Base-by-base conservation (phyloP, 2,888 invertebrate species). In the Glaucopsyche alexis region DNA sequence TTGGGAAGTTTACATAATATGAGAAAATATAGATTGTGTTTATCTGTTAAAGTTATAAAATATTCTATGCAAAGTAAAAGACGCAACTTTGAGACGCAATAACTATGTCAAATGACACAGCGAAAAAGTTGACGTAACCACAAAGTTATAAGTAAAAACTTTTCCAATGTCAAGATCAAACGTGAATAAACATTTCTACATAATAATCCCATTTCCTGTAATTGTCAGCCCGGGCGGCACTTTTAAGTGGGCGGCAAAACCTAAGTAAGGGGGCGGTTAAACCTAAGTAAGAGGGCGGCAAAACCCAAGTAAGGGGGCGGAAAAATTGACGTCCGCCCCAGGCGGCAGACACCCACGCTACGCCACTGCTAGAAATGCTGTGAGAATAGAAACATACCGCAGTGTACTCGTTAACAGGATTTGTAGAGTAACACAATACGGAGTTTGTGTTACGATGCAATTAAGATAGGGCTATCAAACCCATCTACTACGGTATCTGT, bases 71-170 rank as follows among this genome's bases (percentile, higher is more conserved):
- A 29, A 11, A 60, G 29, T 60, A 5, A 55, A 60, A 52, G 16
- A 16, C 19, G 9, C 55, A 60, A n/a, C n/a, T n/a, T n/a, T n/a
- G n/a, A n/a, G n/a, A n/a, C n/a, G n/a, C n/a, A n/a, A n/a, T 60
- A 60, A 60, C 60, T 60, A 13, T 60, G 60, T 60, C 60, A 13
- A 55, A 55, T 55, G 55, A 52, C 52, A 52, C 55, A 11, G 19
- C 55, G 19, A 55, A 55, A 60, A 29, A 13, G 60, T 60, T 38
- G 5, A 60, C 60, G 60, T 38, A 38, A 60, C 60, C 47, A 11
- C 11, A 4, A 19, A 55, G 29, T 60, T 60, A 29, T 13, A 60
- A 60, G 29, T 38, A 38, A 7, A 6, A 60, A 38, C 29, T 60
- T 7, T 6, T 60, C 13, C 60, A 60, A 60, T 60, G 29, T 29